Evolutionary conservation across 2,888 invertebrate species (phyloP).

Genomic region (Sinelater perroti): DNA sequence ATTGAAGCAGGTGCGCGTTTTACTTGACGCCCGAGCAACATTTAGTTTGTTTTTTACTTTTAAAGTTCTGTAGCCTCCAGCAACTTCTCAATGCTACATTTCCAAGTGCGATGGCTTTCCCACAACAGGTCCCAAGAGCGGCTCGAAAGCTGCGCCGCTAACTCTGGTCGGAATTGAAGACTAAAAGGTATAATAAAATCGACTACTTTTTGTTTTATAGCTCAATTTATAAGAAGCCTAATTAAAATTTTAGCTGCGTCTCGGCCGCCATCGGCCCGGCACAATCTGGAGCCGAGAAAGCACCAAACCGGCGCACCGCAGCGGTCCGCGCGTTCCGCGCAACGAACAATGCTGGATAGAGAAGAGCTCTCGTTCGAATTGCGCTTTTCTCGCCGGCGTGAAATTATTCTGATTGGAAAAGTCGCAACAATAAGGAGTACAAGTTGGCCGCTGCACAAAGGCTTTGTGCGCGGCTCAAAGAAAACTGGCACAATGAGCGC

Average conservation of each 20-base stretch:
- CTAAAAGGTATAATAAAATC: slow-evolving; percentile 10
- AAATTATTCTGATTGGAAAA: slow-evolving; percentile 22
- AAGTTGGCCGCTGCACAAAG: slow-evolving; percentile 14
- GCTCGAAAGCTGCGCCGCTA: neutral
- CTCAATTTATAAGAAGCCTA: neutral
- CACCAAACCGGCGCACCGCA: neutral
- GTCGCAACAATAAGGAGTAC: slow-evolving; percentile 17
- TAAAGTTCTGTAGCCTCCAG: too few species aligned
- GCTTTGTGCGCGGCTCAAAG: slow-evolving; percentile 8
- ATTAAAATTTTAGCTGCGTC: slow-evolving; percentile 7
- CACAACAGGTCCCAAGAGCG: too few species aligned
- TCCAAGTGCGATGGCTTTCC: too few species aligned
- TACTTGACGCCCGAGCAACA: too few species aligned
- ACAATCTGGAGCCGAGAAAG: neutral
- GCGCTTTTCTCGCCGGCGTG: neutral
- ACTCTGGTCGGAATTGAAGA: neutral
- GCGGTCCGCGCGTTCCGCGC: slow-evolving; percentile 12
- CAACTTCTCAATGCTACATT: too few species aligned
- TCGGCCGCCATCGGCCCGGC: neutral
- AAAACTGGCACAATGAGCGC: slow-evolving; percentile 13
- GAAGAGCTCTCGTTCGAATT: neutral
- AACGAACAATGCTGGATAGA: slow-evolving; percentile 15
- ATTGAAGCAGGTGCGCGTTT: too few species aligned
- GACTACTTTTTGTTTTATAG: slow-evolving; percentile 3
- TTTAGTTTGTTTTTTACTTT: too few species aligned